These are phyloP conservation scores for Lordiphosa clarofinis DNA, from an alignment of 1,140 invertebrate genomes.

Conservation along the genomic window DNA sequence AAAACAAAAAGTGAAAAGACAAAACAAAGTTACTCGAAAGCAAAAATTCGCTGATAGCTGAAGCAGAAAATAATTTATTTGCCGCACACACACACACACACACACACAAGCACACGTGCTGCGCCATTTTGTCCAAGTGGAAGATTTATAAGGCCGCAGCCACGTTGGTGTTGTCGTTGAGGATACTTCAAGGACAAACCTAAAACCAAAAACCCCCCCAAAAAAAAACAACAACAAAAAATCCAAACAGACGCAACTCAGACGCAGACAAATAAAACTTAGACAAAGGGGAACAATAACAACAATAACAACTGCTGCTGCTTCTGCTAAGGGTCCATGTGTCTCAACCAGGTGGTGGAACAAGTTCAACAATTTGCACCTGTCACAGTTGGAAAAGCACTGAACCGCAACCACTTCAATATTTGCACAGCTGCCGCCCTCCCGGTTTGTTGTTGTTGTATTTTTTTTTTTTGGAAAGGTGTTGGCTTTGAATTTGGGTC, in stretches of 20 bases:
- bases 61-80: conserved; percentile 14
- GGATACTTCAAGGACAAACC: conserved; percentile 68
- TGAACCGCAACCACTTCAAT: conserved; percentile 45
- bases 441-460: conserved; percentile 1
- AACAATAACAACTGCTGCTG: conserved; percentile 25
- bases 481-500: conserved; percentile 46
- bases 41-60: conserved; percentile 27
- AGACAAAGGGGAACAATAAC: conserved; percentile 29
- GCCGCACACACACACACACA: conserved; percentile 14
- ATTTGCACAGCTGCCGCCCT: conserved; percentile 49
- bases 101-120: conserved; percentile 44
- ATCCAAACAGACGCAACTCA: conserved; percentile 55
- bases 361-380: conserved; percentile 65
- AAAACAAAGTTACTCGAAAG: conserved; percentile 13
- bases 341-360: conserved; percentile 41
- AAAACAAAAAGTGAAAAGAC: conserved; percentile 57
- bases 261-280: conserved; percentile 65
- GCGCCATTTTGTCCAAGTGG: conserved; percentile 58
- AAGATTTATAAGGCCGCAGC: conserved; percentile 68
- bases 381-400: conserved; percentile 50
- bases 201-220: conserved; percentile 22
- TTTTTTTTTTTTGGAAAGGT: conserved; percentile 19
- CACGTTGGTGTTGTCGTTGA: conserved; percentile 31
- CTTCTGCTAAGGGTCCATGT: conserved; percentile 17
- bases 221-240: conserved; percentile 17